Base-by-base conservation (phyloP, 64 coral and sea anemone genomes). In the Trachythela sp. region DNA sequence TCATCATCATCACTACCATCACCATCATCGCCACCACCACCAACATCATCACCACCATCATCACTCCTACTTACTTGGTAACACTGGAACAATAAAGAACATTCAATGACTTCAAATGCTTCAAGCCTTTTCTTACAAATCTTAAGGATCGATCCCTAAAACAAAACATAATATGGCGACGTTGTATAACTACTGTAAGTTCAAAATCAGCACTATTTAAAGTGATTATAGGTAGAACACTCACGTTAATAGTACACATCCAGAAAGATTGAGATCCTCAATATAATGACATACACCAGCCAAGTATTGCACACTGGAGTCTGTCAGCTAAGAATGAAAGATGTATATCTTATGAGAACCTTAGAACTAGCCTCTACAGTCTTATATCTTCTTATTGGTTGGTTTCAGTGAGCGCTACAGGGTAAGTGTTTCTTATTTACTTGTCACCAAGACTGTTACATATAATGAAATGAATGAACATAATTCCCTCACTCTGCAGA, bases 251-350 rank as follows among this genome's bases (percentile, higher is more conserved):
- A 87, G 90, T 59, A 92, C 35, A 45, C 95, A 97, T 34, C 88
- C 92, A 15, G 95, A 97, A 14, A 97, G 54, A 80, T 97, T 92
- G 15, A 97, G 70, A 17, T 84, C 36, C 50, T 97, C 95, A 36
- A 97, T 90, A 89, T 97, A 94, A 87, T 97, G 95, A 43, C 95
- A 97, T 9, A 97, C 95, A 13, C 95, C 95, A 31, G 95, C 94
- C 42, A 97, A 88, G 83, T 97, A 97, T 75, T 97, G 95, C 70
- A 97, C 85, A 64, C 95, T 97, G 49, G 95, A 97, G 60, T 97
- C 95, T 68, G 95, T 97, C 58, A 97, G 36, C 95, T 97, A 71
- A 30, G 51, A 34, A 84, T 36, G 70, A 60, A 50, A 0, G 54
- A 24, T 41, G 68, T 8, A 30, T 0, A 24, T 0, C 8, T 45